Evolutionary conservation across 2,113 vertebrate genomes (phyloP), one percentile per base, ranked within the genome.

Genomic region (Noctilio leporinus): DNA sequence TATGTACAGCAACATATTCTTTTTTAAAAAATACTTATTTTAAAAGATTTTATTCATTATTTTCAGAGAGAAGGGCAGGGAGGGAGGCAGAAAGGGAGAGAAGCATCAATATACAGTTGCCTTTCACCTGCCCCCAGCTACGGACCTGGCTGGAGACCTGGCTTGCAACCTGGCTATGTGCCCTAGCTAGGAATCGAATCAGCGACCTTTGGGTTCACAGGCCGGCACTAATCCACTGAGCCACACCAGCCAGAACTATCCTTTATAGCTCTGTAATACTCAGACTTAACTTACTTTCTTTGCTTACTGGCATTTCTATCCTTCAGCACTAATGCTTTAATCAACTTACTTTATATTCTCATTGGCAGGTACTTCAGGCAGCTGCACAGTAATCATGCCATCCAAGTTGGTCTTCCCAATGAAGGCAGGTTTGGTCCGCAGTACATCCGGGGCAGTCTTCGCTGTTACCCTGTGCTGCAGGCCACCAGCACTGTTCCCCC

Each of bases 401-500:
- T 99, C 99, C 5, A 99, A 97, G 97, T 99, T 99, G 92, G 99
- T 99, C 96, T 99, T 99, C 82, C 99, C 99, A 3, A 99, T 99
- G 96, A 99, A 98, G 95, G 98, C 98, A 5, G 99, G 99, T 95
- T 99, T 99, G 94, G 99, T 99, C 30, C 99, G 99, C 1, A 99
- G 98, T 2, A 99, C 98, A 0, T 99, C 99, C 0, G 99, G 99
- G 0, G 99, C 99, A 0, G 99, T 99, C 98, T 99, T 99, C 67
- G 99, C 99, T 1, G 99, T 99, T 4, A 99, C 99, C 22, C 99
- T 99, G 96, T 99, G 99, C 96, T 99, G 99, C 69, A 99, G 98
- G 10, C 99, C 99, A 0, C 99, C 99, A 0, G 99, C 99, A 59
- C 99, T 99, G 94, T 99, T 99, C 0, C 99, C 99, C 26, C 99